phyloP scores from a whole-genome alignment of 30 jellyfish, hydroid and myxozoan genomes.

The Aurelia aurita region DNA sequence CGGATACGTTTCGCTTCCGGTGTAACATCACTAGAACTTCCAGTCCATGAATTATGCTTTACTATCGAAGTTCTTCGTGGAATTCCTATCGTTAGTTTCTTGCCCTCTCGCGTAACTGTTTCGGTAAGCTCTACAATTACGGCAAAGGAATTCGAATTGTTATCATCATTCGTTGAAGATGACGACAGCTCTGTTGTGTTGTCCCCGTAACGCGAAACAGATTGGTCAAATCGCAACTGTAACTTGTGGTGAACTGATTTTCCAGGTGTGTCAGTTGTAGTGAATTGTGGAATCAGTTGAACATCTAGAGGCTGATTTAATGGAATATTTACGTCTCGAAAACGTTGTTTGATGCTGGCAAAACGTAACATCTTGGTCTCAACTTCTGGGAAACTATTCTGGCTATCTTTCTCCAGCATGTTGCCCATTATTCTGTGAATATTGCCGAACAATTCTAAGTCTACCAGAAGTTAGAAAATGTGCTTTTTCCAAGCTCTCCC shows the following conservation, averaged over 20 bases:
- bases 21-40: constrained; percentile 5
- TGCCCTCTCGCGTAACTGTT: constrained; percentile 45
- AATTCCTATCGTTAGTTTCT: constrained; percentile 32
- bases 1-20: constrained; percentile 42
- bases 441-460: no score
- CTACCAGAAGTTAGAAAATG: no score
- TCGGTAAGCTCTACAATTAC: constrained; percentile 37
- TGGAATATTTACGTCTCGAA: constrained; percentile 42
- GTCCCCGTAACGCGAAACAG: not conserved
- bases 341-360: not conserved
- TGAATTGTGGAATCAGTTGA: constrained; percentile 61
- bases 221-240: constrained; percentile 33
- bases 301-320: constrained; percentile 37
- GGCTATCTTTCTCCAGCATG: constrained; percentile 1
- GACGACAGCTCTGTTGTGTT: constrained; percentile 6
- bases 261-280: constrained; percentile 66
- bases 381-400: not conserved
- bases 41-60: constrained; percentile 46
- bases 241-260: constrained; percentile 38
- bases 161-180: constrained; percentile 8
- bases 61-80: constrained; percentile 45
- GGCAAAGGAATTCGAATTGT: constrained; percentile 6
- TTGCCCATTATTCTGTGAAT: no score
- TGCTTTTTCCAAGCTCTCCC: no score
- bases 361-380: constrained; percentile 5